These are phyloP conservation scores for Ptilonorhynchus violaceus DNA, from an alignment of 2,113 vertebrate species.

Conservation along the genomic window DNA sequence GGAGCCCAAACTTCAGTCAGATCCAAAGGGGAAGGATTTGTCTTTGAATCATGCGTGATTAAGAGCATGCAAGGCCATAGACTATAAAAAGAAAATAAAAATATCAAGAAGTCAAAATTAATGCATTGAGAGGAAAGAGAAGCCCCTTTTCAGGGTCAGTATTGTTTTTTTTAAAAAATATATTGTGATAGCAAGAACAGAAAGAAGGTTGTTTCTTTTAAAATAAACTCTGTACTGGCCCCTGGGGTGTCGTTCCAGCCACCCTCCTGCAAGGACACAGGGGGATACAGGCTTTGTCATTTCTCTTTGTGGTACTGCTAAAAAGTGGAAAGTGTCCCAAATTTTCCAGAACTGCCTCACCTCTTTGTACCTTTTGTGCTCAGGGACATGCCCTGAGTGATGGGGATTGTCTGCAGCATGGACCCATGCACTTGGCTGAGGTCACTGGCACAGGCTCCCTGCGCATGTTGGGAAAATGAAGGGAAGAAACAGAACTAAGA, in stretches of 20 bases:
- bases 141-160: not conserved
- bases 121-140: not conserved
- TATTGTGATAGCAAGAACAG: not conserved
- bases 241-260: not conserved
- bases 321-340: not conserved
- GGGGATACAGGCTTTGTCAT: not conserved
- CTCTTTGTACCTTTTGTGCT: not conserved
- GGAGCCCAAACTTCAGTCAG: not conserved
- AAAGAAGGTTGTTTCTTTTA: not conserved
- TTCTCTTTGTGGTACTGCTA: not conserved
- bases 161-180: not conserved
- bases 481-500: not conserved
- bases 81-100: not conserved
- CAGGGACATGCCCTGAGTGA: too few relatives aligned
- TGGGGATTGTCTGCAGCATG: rapidly evolving
- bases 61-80: not conserved
- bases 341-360: not conserved
- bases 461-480: not conserved
- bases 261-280: not conserved
- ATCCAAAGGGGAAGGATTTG: not conserved
- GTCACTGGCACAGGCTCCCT: not conserved
- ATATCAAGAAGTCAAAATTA: not conserved
- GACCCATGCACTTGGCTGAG: not conserved
- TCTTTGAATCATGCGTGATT: not conserved
- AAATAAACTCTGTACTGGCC: not conserved